Evolutionary conservation across 1,140 invertebrate species (phyloP).

Genomic region (Zaprionus taronus): DNA sequence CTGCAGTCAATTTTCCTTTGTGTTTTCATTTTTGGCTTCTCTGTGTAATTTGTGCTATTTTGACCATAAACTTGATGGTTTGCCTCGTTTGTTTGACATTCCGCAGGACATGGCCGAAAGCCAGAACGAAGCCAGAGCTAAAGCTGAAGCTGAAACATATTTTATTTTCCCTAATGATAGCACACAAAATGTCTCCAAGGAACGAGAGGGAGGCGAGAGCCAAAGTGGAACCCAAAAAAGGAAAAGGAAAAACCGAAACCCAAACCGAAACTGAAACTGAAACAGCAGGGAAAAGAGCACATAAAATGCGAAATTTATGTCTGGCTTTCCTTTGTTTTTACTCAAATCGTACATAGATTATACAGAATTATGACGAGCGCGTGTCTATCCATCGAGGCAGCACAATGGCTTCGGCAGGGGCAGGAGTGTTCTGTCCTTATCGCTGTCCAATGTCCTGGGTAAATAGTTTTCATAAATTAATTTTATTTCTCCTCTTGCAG

Average conservation of each 20-base stretch:
- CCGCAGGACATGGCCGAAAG: slow-evolving; percentile 70
- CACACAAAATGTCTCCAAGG: slow-evolving; percentile 75
- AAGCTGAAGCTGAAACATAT: slow-evolving; percentile 58
- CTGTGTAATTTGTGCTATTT: slow-evolving; percentile 71
- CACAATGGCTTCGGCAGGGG: slow-evolving; percentile 56
- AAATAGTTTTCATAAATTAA: slow-evolving; percentile 84
- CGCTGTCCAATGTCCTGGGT: slow-evolving; percentile 54
- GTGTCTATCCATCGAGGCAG: slow-evolving; percentile 77
- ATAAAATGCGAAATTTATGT: slow-evolving; percentile 84
- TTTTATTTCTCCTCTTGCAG: slow-evolving; percentile 75
- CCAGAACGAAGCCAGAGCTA: slow-evolving; percentile 33
- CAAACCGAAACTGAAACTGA: slow-evolving; percentile 30
- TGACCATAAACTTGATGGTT: slow-evolving; percentile 77
- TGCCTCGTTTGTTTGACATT: slow-evolving; percentile 80
- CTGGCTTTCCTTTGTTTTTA: slow-evolving; percentile 80
- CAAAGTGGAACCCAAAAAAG: slow-evolving; percentile 15
- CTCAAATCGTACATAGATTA: slow-evolving; percentile 84
- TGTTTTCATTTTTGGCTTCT: slow-evolving; percentile 54
- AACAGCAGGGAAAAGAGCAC: slow-evolving; percentile 58
- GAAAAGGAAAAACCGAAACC: slow-evolving; percentile 32
- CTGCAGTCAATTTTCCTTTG: slow-evolving; percentile 43
- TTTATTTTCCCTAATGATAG: slow-evolving; percentile 83
- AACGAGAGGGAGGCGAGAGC: slow-evolving; percentile 11
- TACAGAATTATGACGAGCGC: slow-evolving; percentile 82
- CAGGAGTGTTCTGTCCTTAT: slow-evolving; percentile 49